Base-by-base conservation (phyloP, 2,888 invertebrate species). In the Pedicia rivosa region DNA sequence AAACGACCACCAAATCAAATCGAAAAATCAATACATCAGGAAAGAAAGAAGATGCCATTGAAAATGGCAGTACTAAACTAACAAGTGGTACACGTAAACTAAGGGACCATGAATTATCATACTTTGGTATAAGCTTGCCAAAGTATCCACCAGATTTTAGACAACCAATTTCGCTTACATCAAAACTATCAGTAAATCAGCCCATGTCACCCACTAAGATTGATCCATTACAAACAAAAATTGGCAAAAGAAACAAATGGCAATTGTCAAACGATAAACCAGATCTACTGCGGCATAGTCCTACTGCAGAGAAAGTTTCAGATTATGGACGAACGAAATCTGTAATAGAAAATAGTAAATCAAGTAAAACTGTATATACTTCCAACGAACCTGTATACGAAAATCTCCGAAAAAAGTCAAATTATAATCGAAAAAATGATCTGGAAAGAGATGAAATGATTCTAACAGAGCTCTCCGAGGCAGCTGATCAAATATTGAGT, bases 61-160 rank as follows among this genome's bases (percentile, higher is more conserved):
- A 35, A 26, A 17, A 20, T 10, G 26, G 26, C 26, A 25, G 25
- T 25, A 28, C 36, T 15, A 55, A 41, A 56, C 57, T 33, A 49
- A 56, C 15, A 53, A 53, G 57, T 22, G 61, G 61, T 12, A 56
- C 61, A 33, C 55, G 73, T 44, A 65, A 69, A 52, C 55, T 73
- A 28, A 62, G 68, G 41, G 67, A 69, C 30, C 72, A 68, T 43
- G 73, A 73, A 48, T 57, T 73, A 32, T 68, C 69, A 40, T 73
- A 68, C 49, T 73, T 73, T 47, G 73, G 73, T 19, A 49, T 63
- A 12, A 25, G 17, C 26, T 8, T 35, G 15, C 25, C 35, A 29
- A 36, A 36, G 16, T 22, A n/a, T n/a, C n/a, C n/a, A n/a, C n/a
- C n/a, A n/a, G n/a, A n/a, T n/a, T n/a, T n/a, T n/a, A n/a, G n/a